Evolutionary conservation across 2,113 vertebrate species (phyloP).

Genomic region (Otus sunia): DNA sequence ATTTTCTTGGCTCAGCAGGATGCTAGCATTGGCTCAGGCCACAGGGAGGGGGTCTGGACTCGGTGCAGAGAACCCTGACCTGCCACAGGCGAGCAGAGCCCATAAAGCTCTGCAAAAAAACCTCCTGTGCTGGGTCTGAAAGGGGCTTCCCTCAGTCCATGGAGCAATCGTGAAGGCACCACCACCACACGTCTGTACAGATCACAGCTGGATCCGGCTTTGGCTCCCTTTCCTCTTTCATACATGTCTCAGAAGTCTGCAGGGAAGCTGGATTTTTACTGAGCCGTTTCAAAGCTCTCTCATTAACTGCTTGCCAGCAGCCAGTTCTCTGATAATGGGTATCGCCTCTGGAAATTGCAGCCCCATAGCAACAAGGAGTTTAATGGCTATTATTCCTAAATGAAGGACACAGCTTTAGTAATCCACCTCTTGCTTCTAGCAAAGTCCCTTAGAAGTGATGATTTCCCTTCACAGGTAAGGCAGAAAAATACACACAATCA

Average conservation of each 20-base stretch:
- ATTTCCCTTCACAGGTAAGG: not conserved
- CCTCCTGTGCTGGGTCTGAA: not conserved
- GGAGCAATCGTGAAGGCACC: not conserved
- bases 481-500: not conserved
- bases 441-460: not conserved
- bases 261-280: conserved; percentile 18
- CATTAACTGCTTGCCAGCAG: conserved; percentile 52
- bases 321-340: conserved; percentile 14
- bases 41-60: too few species aligned
- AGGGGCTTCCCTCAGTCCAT: not conserved
- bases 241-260: not conserved
- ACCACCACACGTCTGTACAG: not conserved
- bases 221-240: not conserved
- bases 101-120: not conserved
- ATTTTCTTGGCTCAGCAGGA: not conserved
- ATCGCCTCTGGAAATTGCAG: conserved; percentile 44
- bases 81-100: not conserved
- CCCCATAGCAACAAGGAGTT: conserved; percentile 64
- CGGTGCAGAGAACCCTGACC: not conserved
- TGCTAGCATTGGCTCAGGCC: not conserved
- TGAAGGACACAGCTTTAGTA: not conserved
- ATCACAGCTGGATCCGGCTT: not conserved
- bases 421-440: not conserved
- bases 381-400: conserved; percentile 43
- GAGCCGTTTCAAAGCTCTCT: not conserved